phyloP scores from a whole-genome alignment of 2,797 vertebrate genomes.

The Sebastes taczanowskii region DNA sequence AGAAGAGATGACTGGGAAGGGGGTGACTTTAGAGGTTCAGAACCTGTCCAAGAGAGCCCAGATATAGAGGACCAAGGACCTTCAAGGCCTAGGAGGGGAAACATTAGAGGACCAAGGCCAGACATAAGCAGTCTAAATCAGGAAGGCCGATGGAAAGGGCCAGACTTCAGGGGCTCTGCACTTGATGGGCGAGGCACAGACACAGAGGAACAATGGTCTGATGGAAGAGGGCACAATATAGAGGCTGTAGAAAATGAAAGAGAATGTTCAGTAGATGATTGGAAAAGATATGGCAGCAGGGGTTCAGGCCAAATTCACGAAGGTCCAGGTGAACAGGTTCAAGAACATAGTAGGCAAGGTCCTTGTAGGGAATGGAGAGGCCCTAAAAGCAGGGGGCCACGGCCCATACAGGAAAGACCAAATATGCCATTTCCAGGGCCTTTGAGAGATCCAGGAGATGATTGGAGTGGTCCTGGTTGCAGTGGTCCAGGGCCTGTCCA shows the following conservation, averaged over 20 bases:
- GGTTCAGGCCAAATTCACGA: conserved; percentile 3
- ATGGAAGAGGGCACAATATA: conserved; percentile 26
- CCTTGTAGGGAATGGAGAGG: conserved; percentile 36
- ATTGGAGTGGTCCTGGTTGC: conserved; percentile 36
- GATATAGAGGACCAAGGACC: conserved; percentile 2
- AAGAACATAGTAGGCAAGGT: conserved; percentile 21
- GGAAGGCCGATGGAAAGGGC: conserved; percentile 7
- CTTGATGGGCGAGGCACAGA: conserved; percentile 26
- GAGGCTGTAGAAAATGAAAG: conserved; percentile 29
- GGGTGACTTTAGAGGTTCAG: conserved; percentile 4
- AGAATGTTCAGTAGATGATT: conserved; percentile 26
- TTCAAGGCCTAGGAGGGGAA: conserved; percentile 40
- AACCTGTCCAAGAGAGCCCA: conserved; percentile 32
- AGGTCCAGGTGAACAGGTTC: conserved; percentile 6
- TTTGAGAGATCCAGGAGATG: conserved; percentile 26
- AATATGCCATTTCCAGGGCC: conserved; percentile 19
- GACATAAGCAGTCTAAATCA: conserved; percentile 1
- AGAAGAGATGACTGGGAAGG: conserved; percentile 48
- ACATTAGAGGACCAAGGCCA: conserved; percentile 26
- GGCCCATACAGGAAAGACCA: conserved; percentile 11
- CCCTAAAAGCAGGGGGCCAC: conserved; percentile 10
- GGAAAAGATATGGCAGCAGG: conserved; percentile 24
- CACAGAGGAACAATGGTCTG: conserved; percentile 41
- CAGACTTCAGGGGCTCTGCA: conserved; percentile 11
- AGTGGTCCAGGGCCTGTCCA: conserved; percentile 14